Evolutionary conservation across 1,140 invertebrate genomes (phyloP).

Genomic region (Brachystomella parvula): DNA sequence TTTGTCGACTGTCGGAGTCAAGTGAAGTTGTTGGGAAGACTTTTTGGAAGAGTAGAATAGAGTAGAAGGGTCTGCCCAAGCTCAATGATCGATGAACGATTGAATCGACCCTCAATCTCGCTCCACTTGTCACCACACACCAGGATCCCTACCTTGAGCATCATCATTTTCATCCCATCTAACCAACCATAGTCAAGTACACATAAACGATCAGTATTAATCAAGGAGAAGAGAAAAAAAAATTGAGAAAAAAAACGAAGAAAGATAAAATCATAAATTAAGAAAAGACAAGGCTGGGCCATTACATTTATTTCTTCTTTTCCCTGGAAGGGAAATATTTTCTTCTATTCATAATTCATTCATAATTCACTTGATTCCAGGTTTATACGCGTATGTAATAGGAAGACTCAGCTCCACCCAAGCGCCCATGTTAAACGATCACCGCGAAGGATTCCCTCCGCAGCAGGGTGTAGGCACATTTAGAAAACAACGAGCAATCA

Average conservation of each 20-base stretch:
- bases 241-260: background rate
- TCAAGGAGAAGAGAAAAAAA: background rate
- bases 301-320: no score
- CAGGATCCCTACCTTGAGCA: no score
- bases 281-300: no score
- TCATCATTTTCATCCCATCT: no score
- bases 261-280: no score
- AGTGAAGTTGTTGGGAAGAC: conserved; percentile 10
- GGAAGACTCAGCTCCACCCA: conserved; percentile 4
- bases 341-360: background rate
- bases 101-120: background rate
- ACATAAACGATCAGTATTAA: no score
- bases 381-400: no score
- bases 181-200: no score
- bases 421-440: background rate
- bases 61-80: conserved; percentile 14
- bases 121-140: conserved; percentile 7
- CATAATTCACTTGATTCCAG: conserved; percentile 10
- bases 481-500: background rate
- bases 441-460: background rate
- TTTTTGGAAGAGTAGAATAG: conserved; percentile 11
- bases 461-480: conserved; percentile 8
- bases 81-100: background rate
- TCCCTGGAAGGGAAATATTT: background rate
- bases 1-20: conserved; percentile 32